Conservation (phyloP, 1,140 invertebrate species). For the Berghia stephanieae region DNA sequence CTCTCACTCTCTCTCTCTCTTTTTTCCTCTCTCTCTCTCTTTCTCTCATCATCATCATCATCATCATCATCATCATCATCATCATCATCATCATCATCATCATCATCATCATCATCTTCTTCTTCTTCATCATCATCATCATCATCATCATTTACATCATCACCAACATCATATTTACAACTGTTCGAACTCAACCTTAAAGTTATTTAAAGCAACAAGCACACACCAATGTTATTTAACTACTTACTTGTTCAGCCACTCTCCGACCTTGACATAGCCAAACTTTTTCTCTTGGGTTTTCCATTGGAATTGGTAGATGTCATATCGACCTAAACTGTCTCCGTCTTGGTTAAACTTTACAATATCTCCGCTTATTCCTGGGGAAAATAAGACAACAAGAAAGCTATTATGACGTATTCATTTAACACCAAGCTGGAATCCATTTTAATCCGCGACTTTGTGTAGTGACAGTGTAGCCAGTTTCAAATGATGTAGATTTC, state of each 20-base stretch:
- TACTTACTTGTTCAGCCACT: constrained; percentile 61
- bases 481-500: no score
- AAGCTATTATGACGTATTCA: no score
- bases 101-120: background rate
- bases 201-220: background rate
- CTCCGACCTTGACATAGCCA: constrained; percentile 59
- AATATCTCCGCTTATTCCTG: constrained; percentile 55
- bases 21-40: background rate
- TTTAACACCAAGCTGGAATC: no score
- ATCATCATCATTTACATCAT: no score
- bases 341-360: constrained; percentile 67
- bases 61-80: constrained; percentile 5
- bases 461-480: no score
- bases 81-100: constrained; percentile 6
- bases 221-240: constrained; percentile 31
- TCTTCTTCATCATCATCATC: no score
- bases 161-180: no score
- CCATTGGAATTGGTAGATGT: constrained; percentile 63
- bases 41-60: constrained; percentile 3
- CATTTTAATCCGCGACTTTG: no score
- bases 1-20: constrained; percentile 4
- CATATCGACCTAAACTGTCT: constrained; percentile 68
- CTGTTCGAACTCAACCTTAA: no score
- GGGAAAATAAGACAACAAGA: no score
- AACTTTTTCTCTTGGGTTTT: constrained; percentile 34